These are phyloP conservation scores for Eurytoma californica DNA, from an alignment of 2,888 invertebrate genomes.

Conservation along the genomic window DNA sequence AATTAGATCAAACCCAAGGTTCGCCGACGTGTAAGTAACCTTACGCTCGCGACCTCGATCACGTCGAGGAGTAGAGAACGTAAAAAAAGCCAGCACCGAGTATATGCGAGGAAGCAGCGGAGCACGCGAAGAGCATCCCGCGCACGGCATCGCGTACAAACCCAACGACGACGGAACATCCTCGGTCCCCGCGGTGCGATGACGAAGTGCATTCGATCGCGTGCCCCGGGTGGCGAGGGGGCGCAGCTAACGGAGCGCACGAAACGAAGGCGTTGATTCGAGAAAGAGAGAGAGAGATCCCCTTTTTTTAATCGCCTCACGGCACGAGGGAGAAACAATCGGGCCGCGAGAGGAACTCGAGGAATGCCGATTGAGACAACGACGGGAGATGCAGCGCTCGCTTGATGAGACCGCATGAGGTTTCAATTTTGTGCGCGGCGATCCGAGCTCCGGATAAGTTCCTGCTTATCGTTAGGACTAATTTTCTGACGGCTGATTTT, in stretches of 20 bases:
- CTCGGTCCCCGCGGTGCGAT: constrained; percentile 4
- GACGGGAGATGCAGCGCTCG: constrained; percentile 25
- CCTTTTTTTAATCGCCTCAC: neutral
- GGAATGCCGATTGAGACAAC: constrained; percentile 41
- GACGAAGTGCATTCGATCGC: constrained; percentile 18
- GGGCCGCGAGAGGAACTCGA: constrained; percentile 34
- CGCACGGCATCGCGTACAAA: neutral
- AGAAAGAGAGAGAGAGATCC: constrained; percentile 27
- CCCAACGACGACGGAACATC: neutral
- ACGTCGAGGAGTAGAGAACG: too few relatives aligned
- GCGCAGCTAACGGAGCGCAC: constrained; percentile 48
- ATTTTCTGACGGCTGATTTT: too few relatives aligned
- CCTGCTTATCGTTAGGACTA: too few relatives aligned
- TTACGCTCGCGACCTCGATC: too few relatives aligned
- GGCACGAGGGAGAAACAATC: constrained; percentile 28
- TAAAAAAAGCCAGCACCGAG: neutral
- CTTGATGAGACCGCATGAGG: constrained; percentile 10
- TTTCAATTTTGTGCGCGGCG: neutral
- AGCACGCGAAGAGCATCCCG: neutral
- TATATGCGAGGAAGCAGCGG: neutral
- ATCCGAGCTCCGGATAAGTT: too few relatives aligned
- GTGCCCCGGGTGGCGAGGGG: neutral
- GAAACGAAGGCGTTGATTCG: constrained; percentile 47
- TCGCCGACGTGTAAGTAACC: too few relatives aligned
- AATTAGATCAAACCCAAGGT: too few relatives aligned